Evolutionary conservation across 2,888 invertebrate genomes (phyloP), one percentile per base, ranked within the genome.

Genomic region (Andrena flavipes): DNA sequence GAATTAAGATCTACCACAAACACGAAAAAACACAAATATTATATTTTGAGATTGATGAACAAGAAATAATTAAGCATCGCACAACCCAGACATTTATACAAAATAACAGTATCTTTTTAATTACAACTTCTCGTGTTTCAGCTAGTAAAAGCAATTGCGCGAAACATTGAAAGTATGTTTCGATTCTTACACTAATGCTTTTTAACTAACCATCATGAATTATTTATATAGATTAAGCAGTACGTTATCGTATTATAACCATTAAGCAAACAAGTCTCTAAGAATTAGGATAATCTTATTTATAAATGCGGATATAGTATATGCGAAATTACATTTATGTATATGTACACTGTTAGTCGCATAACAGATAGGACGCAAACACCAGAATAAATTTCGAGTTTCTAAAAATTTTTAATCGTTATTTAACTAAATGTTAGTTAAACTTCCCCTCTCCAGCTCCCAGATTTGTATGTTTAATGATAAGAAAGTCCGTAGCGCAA

Each of bases 101-200:
- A 30, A 48, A 59, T 49, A 73, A 59, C 64, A 65, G 8, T 67
- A 65, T 70, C 33, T 5, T 65, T 42, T 42, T 48, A 54, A 78
- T 68, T 63, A 48, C 8, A 69, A 5, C 10, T 75, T 16, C 26
- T 68, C 48, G 29, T 63, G 33, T 54, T 10, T 67, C 30, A 56
- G 5, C 42, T 67, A 42, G 26, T 68, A 20, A 23, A 69, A 79
- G 49, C 30, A 51, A 33, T 7, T 54, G 80, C 78, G 71, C 70
- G 67, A 65, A 67, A 80, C 51, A 78, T 29, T 49, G 26, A 80
- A 49, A 33, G 49, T 80, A 10, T 80, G 63, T 49, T 49, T 23
- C 49, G 42, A 72, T 63, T 63, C 42, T 20, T 62, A 35, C 7
- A 60, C 33, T 64, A 77, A 35, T 64, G 30, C 10, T 30, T 59